Evolutionary conservation across 2,797 vertebrate genomes (phyloP), one percentile per base, ranked within the genome.

Genomic region (Sebastes baramenuke): DNA sequence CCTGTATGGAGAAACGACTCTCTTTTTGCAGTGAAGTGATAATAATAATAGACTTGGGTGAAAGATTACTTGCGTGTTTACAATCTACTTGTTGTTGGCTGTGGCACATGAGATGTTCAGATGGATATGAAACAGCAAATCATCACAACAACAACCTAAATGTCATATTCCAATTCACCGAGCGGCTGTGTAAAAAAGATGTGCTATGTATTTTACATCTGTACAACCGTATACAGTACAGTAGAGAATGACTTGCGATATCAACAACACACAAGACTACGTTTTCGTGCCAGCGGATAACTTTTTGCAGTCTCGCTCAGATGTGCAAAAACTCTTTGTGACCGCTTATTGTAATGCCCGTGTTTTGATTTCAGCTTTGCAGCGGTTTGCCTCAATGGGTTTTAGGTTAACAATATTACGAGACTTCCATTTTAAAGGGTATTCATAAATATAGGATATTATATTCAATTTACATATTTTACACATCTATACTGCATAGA

Each of bases 401-500:
- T 59, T 18, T 59, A 56, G 22, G 66, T 42, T 80, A 34, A 66
- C 18, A 73, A 66, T 34, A 87, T 74, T 71, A 82, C 38, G 80
- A 58, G 65, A 75, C 56, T 85, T 82, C 6, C 3, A 60, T 73
- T 90, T 88, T 87, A 92, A 91, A 90, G 85, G 89, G 84, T 79
- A 46, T 73, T 83, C 24, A 83, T 88, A 91, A 81, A 91, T 83
- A 85, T 49, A 88, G 16, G 22, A 73, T 79, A 80, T 69, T 58
- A 82, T 70, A 13, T 60, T 75, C 71, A 5, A 75, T 87, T 76
- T 91, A 90, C 75, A 90, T 79, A 89, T 80, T 76, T 90, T 82
- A 91, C 62, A 92, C 30, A 72, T 71, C 71, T 79, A 69, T 82
- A 81, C 77, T 94, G 92, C 94, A 94, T 92, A 94, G 92, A 91